Percentiles rank a stretch among this genome's conserved stretches.
Conservation (phyloP, 2,797 vertebrate species). For the Nyctalus aviator region DNA sequence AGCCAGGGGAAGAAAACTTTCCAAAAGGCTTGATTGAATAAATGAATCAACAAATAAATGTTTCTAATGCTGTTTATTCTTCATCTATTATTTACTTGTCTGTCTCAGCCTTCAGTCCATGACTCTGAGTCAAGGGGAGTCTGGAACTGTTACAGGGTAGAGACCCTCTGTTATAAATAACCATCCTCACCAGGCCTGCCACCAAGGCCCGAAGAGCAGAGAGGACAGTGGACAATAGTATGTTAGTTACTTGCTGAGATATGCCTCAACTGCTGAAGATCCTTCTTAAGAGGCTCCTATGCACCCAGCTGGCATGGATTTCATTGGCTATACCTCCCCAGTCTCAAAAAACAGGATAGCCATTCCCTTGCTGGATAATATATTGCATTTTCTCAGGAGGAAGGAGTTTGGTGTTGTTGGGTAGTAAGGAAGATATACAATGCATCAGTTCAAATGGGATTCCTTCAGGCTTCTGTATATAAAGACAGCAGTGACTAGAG, state of each 20-base stretch:
- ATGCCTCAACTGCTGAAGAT: neutral
- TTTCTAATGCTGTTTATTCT: neutral
- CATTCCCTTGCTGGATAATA: neutral
- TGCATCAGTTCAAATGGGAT: neutral
- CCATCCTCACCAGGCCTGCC: neutral
- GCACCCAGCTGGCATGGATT: neutral
- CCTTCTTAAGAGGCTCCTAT: neutral
- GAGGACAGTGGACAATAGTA: neutral
- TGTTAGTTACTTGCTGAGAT: neutral
- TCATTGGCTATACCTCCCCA: neutral
- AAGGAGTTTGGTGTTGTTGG: neutral
- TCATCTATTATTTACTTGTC: neutral
- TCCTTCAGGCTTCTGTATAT: neutral
- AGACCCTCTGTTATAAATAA: neutral
- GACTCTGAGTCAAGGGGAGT: neutral
- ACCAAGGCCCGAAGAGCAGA: neutral
- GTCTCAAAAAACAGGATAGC: neutral
- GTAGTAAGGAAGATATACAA: neutral
- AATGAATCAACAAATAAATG: neutral
- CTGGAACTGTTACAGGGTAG: neutral
- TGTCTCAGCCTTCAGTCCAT: no score
- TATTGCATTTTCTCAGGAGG: neutral
- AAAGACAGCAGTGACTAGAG: slow-evolving; percentile 8
- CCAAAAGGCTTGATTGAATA: neutral
- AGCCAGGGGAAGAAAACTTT: neutral